phyloP scores from a whole-genome alignment of 2,888 invertebrate genomes.

The Agrochola lota region DNA sequence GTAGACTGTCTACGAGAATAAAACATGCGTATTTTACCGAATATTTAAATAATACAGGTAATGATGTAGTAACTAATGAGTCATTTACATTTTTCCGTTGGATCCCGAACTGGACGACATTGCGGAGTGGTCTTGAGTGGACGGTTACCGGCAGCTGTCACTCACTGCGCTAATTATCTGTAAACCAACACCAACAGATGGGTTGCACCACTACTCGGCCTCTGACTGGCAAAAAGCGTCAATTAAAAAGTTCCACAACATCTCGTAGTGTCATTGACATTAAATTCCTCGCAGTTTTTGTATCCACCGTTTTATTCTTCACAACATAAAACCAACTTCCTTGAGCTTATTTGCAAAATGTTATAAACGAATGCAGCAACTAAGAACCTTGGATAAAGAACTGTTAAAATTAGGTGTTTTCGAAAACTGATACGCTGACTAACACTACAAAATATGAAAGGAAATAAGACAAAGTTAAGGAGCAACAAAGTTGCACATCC shows the following conservation, averaged over 20 bases:
- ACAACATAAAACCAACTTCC: slow-evolving; percentile 36
- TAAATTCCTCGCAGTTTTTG: slow-evolving; percentile 48
- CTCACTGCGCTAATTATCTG: slow-evolving; percentile 82
- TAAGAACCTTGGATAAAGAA: slow-evolving; percentile 40
- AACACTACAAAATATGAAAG: slow-evolving; percentile 42
- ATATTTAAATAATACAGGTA: slow-evolving; percentile 10
- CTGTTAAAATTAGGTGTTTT: slow-evolving; percentile 54
- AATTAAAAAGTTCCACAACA: slow-evolving; percentile 69
- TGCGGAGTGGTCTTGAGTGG: slow-evolving; percentile 73
- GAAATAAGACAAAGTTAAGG: slow-evolving; percentile 34
- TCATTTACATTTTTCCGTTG: slow-evolving; percentile 52
- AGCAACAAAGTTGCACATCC: slow-evolving; percentile 40
- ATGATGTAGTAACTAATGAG: slow-evolving; percentile 38
- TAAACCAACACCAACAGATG: slow-evolving; percentile 80
- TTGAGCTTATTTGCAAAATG: slow-evolving; percentile 36
- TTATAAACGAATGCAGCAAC: slow-evolving; percentile 19
- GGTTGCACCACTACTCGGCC: slow-evolving; percentile 74
- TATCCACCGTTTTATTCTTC: slow-evolving; percentile 41
- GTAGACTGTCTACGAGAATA: neutral
- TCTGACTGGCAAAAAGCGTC: slow-evolving; percentile 74
- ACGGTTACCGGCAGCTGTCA: slow-evolving; percentile 78
- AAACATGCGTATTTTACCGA: neutral
- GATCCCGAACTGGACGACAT: slow-evolving; percentile 61
- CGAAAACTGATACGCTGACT: slow-evolving; percentile 54
- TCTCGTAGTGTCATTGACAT: slow-evolving; percentile 75